Percentiles rank a stretch among this genome's conserved stretches.
These are phyloP conservation scores for Sarcophaga variegata DNA, from an alignment of 2,888 invertebrate genomes.

Conservation along the genomic window DNA sequence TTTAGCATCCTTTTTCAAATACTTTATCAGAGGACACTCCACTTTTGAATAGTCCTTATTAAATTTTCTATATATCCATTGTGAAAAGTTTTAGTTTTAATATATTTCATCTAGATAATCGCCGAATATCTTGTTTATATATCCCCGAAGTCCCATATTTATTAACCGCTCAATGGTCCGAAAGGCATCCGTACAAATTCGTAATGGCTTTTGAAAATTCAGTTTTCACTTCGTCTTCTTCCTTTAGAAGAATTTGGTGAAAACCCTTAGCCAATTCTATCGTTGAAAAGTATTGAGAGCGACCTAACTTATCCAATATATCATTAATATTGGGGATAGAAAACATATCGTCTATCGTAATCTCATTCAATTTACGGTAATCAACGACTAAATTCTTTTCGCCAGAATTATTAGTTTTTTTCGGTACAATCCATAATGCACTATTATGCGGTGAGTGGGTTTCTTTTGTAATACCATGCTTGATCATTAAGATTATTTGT, in stretches of 20 bases:
- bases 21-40: slow-evolving; percentile 48
- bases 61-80: slow-evolving; percentile 72
- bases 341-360: slow-evolving; percentile 55
- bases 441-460: not conserved
- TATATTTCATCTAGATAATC: not conserved
- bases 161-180: not conserved
- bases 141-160: not conserved
- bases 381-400: not conserved
- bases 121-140: not conserved
- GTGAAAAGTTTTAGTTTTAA: slow-evolving; percentile 14
- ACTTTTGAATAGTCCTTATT: slow-evolving; percentile 67
- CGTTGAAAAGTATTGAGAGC: slow-evolving; percentile 55
- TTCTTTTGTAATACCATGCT: slow-evolving; percentile 17
- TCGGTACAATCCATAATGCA: not conserved
- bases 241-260: not conserved
- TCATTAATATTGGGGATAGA: slow-evolving; percentile 71
- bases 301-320: slow-evolving; percentile 72
- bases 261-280: not conserved
- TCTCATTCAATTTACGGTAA: not conserved
- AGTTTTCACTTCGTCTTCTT: not conserved
- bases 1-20: slow-evolving; percentile 24
- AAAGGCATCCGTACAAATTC: not conserved
- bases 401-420: slow-evolving; percentile 33
- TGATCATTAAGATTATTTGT: slow-evolving; percentile 18
- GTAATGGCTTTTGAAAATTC: not conserved